Evolutionary conservation across 2,113 vertebrate species (phyloP).

Genomic region (Pandion haliaetus): DNA sequence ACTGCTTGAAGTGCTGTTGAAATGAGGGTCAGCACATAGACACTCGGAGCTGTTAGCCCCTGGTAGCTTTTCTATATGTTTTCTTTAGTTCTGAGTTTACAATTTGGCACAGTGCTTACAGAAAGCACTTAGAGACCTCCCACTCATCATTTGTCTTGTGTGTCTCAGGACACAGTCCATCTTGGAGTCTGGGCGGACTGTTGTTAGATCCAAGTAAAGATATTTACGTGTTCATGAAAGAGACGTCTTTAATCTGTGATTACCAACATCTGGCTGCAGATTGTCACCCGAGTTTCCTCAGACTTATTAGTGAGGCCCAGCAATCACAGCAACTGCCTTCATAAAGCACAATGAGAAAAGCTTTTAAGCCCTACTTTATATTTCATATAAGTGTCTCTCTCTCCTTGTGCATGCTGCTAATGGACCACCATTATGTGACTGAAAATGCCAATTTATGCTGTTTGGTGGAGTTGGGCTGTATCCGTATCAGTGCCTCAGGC

Average conservation of each 20-base stretch:
- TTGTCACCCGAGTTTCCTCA: slow-evolving; percentile 66
- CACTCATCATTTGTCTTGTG: not conserved
- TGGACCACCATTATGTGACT: not conserved
- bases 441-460: not conserved
- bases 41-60: not conserved
- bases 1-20: not conserved
- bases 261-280: slow-evolving; percentile 62
- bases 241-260: slow-evolving; percentile 74
- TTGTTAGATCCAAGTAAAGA: not conserved
- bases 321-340: not conserved
- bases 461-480: not conserved
- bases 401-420: not conserved
- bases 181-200: not conserved
- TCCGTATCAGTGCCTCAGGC: not conserved
- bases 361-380: slow-evolving; percentile 1
- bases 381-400: not conserved
- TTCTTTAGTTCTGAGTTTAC: not conserved
- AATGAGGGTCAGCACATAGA: not conserved
- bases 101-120: not conserved
- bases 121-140: not conserved
- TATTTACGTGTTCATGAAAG: slow-evolving; percentile 49
- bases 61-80: not conserved
- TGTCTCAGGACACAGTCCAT: not conserved
- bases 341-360: not conserved
- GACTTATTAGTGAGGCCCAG: not conserved